Percentiles rank a stretch among this genome's conserved stretches.
Evolutionary conservation across 2,113 vertebrate genomes (phyloP).

Genomic region (Gnathonemus echidnorhynchus): DNA sequence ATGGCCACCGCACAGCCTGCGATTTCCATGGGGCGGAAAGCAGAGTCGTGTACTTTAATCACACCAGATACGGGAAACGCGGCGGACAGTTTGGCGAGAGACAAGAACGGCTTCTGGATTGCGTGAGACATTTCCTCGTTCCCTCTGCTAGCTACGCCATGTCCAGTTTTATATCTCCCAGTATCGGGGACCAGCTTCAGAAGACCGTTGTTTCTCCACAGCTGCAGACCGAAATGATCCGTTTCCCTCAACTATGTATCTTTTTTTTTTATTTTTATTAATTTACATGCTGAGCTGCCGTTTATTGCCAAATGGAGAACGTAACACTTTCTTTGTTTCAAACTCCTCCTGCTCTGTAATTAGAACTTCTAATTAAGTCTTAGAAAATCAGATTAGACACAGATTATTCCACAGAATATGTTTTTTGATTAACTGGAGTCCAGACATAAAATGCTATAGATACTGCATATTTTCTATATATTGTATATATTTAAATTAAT

Average conservation of each 20-base stretch:
- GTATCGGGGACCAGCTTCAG: constrained; percentile 34
- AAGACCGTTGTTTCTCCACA: constrained; percentile 42
- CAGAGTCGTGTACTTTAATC: constrained; percentile 31
- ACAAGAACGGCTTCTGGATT: constrained; percentile 25
- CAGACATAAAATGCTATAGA: not conserved
- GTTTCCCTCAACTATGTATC: not conserved
- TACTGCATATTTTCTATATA: not conserved
- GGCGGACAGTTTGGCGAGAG: not conserved
- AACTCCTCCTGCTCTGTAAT: not conserved
- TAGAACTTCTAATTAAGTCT: constrained; percentile 1
- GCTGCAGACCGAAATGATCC: constrained; percentile 41
- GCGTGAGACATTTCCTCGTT: constrained; percentile 20
- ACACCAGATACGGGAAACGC: constrained; percentile 25
- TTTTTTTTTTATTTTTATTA: not conserved
- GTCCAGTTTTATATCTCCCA: constrained; percentile 45
- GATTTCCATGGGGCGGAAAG: constrained; percentile 35
- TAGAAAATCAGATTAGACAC: not conserved
- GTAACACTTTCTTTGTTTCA: not conserved
- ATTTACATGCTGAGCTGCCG: not conserved
- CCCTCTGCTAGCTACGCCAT: constrained; percentile 36
- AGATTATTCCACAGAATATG: not conserved
- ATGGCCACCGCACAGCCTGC: not conserved
- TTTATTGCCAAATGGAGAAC: not conserved
- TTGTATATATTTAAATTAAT: not conserved
- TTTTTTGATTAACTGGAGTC: not conserved